Conservation (phyloP, 2,797 vertebrate species). For the Leucoraja ocellata region DNA sequence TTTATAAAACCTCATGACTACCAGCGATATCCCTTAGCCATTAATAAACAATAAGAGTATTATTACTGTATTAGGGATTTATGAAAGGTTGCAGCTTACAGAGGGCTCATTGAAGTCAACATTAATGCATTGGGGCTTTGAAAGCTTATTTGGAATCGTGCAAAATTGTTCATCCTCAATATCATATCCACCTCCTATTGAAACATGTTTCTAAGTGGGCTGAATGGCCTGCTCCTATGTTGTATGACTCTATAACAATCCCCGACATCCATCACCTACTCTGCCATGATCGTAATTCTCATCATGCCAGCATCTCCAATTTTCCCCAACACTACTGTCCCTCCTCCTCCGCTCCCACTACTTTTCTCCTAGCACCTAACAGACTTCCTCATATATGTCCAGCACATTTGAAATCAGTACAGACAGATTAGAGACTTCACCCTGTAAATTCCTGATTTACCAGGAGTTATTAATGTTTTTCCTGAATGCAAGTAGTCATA, state of each 20-base stretch:
- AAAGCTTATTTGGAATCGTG: no score
- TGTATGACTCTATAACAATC: neutral
- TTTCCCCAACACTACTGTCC: no score
- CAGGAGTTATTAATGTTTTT: neutral
- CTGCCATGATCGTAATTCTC: no score
- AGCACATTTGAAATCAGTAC: neutral
- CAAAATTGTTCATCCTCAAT: no score
- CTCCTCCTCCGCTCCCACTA: neutral
- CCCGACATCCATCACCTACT: neutral
- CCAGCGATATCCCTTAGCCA: neutral
- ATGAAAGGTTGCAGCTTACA: no score
- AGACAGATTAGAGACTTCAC: neutral
- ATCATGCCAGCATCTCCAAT: no score
- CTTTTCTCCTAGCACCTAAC: neutral
- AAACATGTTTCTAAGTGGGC: no score
- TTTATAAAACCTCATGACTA: neutral
- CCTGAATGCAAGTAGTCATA: neutral
- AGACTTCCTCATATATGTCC: neutral
- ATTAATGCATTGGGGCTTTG: no score
- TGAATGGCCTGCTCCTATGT: no score
- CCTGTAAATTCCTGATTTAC: neutral
- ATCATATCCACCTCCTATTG: no score
- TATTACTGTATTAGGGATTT: neutral
- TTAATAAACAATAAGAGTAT: neutral
- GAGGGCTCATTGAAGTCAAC: no score